These are phyloP conservation scores for Dromococcyx pavoninus DNA, from an alignment of 2,797 vertebrate species.

Conservation along the genomic window DNA sequence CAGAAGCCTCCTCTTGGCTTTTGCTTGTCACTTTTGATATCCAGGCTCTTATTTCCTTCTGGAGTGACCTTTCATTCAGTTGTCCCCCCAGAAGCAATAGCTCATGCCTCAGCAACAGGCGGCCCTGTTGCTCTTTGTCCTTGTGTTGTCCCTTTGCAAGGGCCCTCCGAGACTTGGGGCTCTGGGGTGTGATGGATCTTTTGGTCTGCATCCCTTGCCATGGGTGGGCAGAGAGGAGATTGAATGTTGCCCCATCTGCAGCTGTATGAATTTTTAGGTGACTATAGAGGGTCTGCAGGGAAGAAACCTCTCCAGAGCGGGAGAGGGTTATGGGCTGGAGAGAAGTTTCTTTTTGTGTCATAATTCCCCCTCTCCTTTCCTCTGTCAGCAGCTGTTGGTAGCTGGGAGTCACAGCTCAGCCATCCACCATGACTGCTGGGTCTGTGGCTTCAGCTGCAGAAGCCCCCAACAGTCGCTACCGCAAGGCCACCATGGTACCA, in stretches of 20 bases:
- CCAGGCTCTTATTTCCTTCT: background rate
- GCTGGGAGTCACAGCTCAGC: background rate
- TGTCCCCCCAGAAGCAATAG: background rate
- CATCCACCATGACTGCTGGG: fast-evolving
- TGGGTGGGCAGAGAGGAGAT: background rate
- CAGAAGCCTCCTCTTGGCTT: background rate
- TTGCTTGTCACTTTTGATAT: background rate
- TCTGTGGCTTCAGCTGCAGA: background rate
- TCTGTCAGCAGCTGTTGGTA: background rate
- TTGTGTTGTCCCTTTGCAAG: background rate
- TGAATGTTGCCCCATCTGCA: background rate
- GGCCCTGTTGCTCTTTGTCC: background rate
- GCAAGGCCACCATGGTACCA: background rate
- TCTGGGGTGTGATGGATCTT: background rate
- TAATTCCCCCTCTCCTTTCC: background rate
- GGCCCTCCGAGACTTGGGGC: fast-evolving
- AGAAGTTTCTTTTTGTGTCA: background rate
- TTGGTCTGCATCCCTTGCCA: background rate
- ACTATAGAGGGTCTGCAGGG: background rate
- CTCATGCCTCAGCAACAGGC: background rate
- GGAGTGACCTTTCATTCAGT: background rate
- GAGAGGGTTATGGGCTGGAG: background rate
- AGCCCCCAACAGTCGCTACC: background rate
- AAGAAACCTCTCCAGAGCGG: background rate
- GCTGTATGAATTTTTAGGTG: background rate